A percentile compares a stretch with the other conserved stretches of the same genome.
These are phyloP conservation scores for Hycleus cichorii DNA, from an alignment of 1,140 invertebrate genomes.

Conservation along the genomic window DNA sequence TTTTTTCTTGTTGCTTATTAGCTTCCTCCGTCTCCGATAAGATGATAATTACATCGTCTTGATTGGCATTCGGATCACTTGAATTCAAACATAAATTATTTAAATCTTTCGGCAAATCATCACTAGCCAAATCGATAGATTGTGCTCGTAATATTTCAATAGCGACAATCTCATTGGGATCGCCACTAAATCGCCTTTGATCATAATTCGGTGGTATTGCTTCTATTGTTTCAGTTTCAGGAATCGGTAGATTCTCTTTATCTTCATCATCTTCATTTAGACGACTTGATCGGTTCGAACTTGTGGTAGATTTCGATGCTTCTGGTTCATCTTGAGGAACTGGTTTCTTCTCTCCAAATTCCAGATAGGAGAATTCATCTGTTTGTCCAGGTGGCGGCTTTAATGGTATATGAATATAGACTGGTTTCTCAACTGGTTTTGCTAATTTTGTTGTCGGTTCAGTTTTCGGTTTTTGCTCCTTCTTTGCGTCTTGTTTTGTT, in stretches of 20 bases:
- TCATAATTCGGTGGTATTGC: background rate
- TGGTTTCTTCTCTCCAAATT: conserved; percentile 25
- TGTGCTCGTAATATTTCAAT: conserved; percentile 4
- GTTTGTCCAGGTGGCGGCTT: conserved; percentile 36
- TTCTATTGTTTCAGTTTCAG: background rate
- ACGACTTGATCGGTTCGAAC: conserved; percentile 12
- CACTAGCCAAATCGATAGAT: conserved; percentile 3
- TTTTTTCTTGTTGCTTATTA: background rate
- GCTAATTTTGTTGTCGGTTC: background rate
- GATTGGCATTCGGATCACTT: background rate
- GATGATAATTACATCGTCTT: conserved; percentile 3
- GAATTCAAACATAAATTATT: no score
- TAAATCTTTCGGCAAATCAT: no score
- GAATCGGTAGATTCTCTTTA: no score
- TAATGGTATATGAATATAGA: conserved; percentile 39
- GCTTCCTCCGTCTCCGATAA: background rate
- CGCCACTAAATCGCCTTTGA: conserved; percentile 5
- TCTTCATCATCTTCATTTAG: background rate
- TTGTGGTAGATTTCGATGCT: background rate
- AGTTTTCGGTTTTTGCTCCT: conserved; percentile 4
- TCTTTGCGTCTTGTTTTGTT: conserved; percentile 3
- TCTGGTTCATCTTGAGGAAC: background rate
- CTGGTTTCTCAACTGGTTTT: conserved; percentile 23
- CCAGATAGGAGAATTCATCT: conserved; percentile 32
- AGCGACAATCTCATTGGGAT: conserved; percentile 6